A percentile compares a stretch with the other conserved stretches of the same genome.
phyloP scores from a whole-genome alignment of 2,113 vertebrate species.

The Cebidichthys violaceus region DNA sequence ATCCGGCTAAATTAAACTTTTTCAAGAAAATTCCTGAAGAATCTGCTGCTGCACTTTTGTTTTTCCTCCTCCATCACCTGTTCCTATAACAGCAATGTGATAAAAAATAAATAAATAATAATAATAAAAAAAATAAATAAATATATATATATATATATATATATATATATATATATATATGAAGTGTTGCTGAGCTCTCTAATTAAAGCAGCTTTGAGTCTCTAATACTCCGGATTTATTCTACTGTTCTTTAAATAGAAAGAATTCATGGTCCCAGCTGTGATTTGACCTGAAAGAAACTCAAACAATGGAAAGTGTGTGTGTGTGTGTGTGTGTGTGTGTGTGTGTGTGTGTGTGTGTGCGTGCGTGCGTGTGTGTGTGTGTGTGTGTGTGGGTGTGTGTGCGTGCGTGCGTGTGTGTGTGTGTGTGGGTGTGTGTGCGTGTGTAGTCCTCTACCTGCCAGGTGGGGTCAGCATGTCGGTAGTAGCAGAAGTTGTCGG shows the following conservation, averaged over 20 bases:
- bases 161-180: not conserved
- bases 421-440: slow-evolving; percentile 15
- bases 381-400: not conserved
- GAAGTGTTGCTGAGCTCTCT: slow-evolving; percentile 2
- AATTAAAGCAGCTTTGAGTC: slow-evolving; percentile 30
- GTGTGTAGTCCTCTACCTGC: slow-evolving; percentile 81
- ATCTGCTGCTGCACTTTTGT: slow-evolving; percentile 18
- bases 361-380: not conserved
- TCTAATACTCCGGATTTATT: slow-evolving; percentile 25
- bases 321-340: slow-evolving; percentile 10
- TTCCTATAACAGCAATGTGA: not conserved
- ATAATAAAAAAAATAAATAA: no score
- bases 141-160: not conserved
- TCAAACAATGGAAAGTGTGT: slow-evolving; percentile 20
- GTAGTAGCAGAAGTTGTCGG: slow-evolving; percentile 98
- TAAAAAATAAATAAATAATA: no score
- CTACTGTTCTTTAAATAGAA: slow-evolving; percentile 1
- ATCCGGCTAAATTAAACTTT: slow-evolving; percentile 73
- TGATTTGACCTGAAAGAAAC: slow-evolving; percentile 19
- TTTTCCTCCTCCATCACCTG: not conserved
- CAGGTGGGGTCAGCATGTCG: slow-evolving; percentile 94
- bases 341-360: not conserved
- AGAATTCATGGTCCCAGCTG: slow-evolving; percentile 2
- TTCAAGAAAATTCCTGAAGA: slow-evolving; percentile 45
- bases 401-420: slow-evolving; percentile 10